phyloP scores from a whole-genome alignment of 1,140 invertebrate genomes.

The Chionoecetes opilio region DNA sequence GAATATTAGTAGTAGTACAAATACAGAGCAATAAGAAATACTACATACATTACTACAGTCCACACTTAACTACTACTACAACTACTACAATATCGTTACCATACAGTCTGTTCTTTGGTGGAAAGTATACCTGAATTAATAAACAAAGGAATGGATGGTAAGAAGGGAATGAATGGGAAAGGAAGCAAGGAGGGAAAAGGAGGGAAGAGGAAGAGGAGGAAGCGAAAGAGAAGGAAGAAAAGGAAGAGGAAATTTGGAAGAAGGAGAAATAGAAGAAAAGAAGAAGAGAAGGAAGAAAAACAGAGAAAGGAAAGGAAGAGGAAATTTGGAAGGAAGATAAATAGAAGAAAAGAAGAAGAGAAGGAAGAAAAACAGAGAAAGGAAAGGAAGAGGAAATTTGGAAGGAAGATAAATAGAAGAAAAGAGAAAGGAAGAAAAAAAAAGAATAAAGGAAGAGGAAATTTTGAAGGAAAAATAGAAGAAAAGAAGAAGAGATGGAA shows the following conservation, averaged over 20 bases:
- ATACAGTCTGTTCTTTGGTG: too few species aligned
- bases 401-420: not conserved
- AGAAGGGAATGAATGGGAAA: too few species aligned
- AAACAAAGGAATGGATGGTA: too few species aligned
- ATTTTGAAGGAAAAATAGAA: too few species aligned
- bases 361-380: not conserved
- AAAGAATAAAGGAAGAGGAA: not conserved
- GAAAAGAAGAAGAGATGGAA: too few species aligned
- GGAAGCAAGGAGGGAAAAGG: too few species aligned
- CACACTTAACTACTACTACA: too few species aligned
- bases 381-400: not conserved
- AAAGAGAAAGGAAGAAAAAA: not conserved
- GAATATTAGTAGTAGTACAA: too few species aligned
- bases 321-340: not conserved
- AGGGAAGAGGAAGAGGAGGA: not conserved
- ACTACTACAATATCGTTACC: too few species aligned
- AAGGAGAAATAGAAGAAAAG: not conserved
- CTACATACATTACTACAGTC: too few species aligned
- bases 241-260: not conserved
- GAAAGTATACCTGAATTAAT: too few species aligned
- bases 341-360: not conserved
- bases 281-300: not conserved
- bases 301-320: not conserved
- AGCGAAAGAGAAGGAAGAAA: not conserved
- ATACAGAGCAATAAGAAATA: too few species aligned